Conservation (phyloP, 2,113 vertebrate genomes). For the Phylloscopus trochiloides region DNA sequence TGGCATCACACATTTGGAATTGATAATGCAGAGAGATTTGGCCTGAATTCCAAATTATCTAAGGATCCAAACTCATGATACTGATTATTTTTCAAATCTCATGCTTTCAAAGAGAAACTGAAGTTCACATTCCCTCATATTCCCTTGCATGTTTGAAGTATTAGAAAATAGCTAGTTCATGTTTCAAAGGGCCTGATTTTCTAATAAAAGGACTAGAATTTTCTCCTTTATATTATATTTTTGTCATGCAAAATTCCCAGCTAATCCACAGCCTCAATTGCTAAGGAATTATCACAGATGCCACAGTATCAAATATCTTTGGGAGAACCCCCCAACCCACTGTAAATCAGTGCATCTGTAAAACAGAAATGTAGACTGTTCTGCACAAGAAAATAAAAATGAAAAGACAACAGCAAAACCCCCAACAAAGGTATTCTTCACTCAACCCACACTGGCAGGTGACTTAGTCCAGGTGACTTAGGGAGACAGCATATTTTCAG, state of each 20-base stretch:
- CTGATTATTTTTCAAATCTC: conserved; percentile 25
- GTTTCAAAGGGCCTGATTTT: conserved; percentile 10
- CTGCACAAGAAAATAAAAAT: not conserved
- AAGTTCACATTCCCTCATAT: not conserved
- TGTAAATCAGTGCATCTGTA: not conserved
- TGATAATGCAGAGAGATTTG: conserved; percentile 20
- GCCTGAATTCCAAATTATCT: conserved; percentile 8
- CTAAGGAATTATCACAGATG: not conserved
- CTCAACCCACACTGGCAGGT: not conserved
- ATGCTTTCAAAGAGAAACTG: conserved; percentile 4
- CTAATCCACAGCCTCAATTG: not conserved
- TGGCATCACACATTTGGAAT: conserved; percentile 27
- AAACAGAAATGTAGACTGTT: not conserved
- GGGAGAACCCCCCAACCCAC: not conserved
- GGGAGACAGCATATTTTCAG: not conserved
- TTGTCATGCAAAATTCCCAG: not conserved
- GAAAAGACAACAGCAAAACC: not conserved
- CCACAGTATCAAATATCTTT: not conserved
- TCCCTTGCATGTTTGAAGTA: not conserved
- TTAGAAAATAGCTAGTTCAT: not conserved
- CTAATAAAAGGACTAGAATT: not conserved
- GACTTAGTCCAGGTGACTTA: not conserved
- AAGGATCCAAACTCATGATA: conserved; percentile 34
- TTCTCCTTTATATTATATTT: not conserved
- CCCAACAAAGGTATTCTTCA: not conserved